Base-by-base conservation (phyloP, 1,140 invertebrate genomes). In the Sinella curviseta region DNA sequence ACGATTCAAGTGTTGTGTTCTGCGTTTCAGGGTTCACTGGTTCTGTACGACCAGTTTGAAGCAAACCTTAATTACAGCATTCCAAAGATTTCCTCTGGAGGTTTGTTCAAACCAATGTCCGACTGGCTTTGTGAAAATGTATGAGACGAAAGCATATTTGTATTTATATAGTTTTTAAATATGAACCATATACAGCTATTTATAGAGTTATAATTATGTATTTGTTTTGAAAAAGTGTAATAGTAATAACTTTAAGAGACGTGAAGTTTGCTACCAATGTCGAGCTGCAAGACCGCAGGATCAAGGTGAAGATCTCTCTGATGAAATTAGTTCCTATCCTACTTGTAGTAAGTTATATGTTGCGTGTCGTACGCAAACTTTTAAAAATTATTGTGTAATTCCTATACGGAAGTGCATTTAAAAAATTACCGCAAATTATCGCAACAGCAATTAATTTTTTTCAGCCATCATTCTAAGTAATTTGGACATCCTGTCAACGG, bases 251-350 rank as follows among this genome's bases (percentile, higher is more conserved):
- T 98, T 97, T 86, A 95, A 95, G 86, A 89, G 95, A 80, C 90
- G 96, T 79, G 94, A 94, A 84, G 91, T 90, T 54, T 98, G 96
- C 86, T 97, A 95, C 86, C 95, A 95, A 86, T 98, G 96, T 87
- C 92, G 92, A 83, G 91, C 94, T 34, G 92, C 94, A 84, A 92
- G 93, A 76, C 93, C 94, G 83, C 91, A 91, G 84, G 91, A 91
- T 84, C 90, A 92, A 85, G 90, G 90, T 57, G 91, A 91, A 60
- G 94, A 95, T 86, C 93, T 94, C 30, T 92, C 90, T 84, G 94
- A 95, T 84, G 94, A 97, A 90, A 91, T 97, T 80, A 95, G 94
- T 84, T 90, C 89, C 39, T 93, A 93, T 87, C 94, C 95, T 36
- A 97, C 95, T 28, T 95, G 94, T 87, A 97, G 94, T 94, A 86